These are phyloP conservation scores for Halichoerus grypus DNA, from an alignment of 2,113 vertebrate genomes.

Conservation along the genomic window DNA sequence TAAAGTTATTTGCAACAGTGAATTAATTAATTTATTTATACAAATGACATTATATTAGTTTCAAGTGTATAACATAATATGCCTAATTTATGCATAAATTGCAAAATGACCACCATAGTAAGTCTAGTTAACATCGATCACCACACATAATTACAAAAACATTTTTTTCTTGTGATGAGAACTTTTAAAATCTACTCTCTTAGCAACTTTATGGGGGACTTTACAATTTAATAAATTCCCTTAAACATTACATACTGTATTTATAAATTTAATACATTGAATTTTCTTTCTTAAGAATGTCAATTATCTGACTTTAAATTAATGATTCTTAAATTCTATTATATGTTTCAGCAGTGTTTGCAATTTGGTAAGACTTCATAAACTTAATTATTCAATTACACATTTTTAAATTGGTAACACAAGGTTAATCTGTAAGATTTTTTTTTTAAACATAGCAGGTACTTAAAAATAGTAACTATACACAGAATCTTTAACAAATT, in stretches of 20 bases:
- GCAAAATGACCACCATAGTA: not conserved
- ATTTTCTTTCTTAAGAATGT: not conserved
- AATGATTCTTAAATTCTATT: not conserved
- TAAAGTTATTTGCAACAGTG: not conserved
- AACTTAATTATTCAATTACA: not conserved
- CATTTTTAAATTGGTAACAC: not conserved
- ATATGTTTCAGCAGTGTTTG: slow-evolving; percentile 1
- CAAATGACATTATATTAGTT: not conserved
- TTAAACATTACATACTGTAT: not conserved
- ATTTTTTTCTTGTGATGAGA: not conserved
- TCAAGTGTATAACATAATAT: not conserved
- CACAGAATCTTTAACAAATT: slow-evolving; percentile 7
- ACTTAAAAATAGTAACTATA: not conserved
- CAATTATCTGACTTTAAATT: not conserved
- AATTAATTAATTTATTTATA: not conserved
- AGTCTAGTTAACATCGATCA: too few relatives aligned
- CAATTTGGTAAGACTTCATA: slow-evolving; percentile 13
- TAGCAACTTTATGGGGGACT: not conserved
- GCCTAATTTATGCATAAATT: not conserved
- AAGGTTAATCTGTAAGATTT: not conserved
- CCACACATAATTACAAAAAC: not conserved
- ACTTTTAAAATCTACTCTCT: not conserved
- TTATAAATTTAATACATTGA: not conserved
- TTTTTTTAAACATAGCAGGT: not conserved
- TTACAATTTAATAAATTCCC: not conserved